Evolutionary conservation across 2,113 vertebrate species (phyloP).

Genomic region (Todiramphus saurophagus): DNA sequence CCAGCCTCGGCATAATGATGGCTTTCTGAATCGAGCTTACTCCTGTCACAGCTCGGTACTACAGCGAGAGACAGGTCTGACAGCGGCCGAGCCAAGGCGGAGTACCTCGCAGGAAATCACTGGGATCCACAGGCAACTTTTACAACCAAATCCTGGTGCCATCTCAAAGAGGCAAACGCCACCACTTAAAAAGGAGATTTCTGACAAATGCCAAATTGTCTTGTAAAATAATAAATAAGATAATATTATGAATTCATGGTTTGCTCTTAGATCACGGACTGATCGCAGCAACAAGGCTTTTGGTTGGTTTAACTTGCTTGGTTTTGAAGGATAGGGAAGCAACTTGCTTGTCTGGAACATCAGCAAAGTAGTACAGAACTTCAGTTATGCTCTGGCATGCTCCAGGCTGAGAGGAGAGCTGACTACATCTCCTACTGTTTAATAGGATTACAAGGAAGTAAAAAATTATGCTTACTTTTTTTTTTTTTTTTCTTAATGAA

Average conservation of each 20-base stretch:
- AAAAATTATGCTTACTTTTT: background rate
- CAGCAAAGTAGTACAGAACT: background rate
- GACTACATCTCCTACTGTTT: background rate
- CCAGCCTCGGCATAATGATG: background rate
- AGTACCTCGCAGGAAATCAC: background rate
- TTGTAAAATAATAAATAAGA: background rate
- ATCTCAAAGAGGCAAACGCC: background rate
- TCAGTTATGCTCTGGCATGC: background rate
- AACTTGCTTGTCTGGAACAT: background rate
- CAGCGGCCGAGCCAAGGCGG: fast-evolving
- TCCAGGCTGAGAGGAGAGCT: background rate
- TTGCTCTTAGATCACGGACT: background rate
- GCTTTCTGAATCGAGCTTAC: background rate
- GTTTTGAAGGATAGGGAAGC: background rate
- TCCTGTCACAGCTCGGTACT: background rate
- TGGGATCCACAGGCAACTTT: background rate
- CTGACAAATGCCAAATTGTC: background rate
- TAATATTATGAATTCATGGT: background rate
- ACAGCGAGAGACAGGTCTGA: background rate
- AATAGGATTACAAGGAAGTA: background rate
- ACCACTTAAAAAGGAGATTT: background rate
- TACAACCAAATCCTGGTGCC: background rate
- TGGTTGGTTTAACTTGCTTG: background rate
- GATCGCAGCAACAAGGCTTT: background rate
- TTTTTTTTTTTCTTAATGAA: background rate